Base-by-base conservation (phyloP, 2,113 vertebrate genomes). In the Nothobranchius furzeri region DNA sequence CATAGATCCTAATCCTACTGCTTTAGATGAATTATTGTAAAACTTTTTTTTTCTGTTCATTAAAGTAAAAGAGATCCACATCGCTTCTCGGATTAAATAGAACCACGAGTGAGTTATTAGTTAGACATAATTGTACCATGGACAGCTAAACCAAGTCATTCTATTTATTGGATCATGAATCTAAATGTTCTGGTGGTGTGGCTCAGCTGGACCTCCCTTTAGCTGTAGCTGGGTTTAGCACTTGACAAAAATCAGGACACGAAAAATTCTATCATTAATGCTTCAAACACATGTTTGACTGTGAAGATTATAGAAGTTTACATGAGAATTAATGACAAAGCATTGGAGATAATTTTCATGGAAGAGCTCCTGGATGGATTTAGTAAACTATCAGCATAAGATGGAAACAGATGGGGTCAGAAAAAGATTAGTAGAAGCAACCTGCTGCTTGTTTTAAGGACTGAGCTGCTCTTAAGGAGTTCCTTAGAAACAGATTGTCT, bases 401-500 rank as follows among this genome's bases (percentile, higher is more conserved):
- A 78, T 80, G 56, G 64, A 84, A 83, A 80, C 84, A 86, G 84
- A 85, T 85, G 87, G 83, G 75, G 82, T 66, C 40, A 62, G 56
- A 48, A 71, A 76, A 79, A 71, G 82, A 64, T 88, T 81, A 88
- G 64, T 42, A 66, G 58, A 80, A 69, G 73, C 78, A 82, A 71
- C 74, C 64, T 75, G 73, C 64, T 52, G 73, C 78, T 82, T 82
- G 72, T 85, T 86, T 87, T 66, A 85, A 86, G 74, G 76, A 87
- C 70, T 85, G 78, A 87, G 75, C 81, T 70, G 79, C 59, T 83
- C 85, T 75, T 87, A 89, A 90, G 70, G 60, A 88, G 66, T 74
- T 83, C 58, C 72, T 64, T 62, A 45, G 48, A 83, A 83, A 84
- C 85, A 87, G 84, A 91, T 90, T 89, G 85, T 64, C 83, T 83